Evolutionary conservation across 2,888 invertebrate species (phyloP), one percentile per base, ranked within the genome.

Genomic region (Furcula furcula): DNA sequence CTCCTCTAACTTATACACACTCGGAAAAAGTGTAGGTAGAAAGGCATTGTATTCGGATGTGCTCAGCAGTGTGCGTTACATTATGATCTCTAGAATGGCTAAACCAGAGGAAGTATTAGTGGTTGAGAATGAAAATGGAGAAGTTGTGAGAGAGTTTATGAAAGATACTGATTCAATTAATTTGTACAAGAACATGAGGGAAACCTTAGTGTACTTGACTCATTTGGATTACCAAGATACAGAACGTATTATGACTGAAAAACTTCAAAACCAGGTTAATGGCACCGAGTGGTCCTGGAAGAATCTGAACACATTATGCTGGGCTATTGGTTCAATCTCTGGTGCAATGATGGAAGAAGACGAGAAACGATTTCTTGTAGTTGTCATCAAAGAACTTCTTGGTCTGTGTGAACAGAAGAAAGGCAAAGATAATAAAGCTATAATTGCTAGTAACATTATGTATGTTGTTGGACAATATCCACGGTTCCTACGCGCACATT

Each of bases 401-500:
- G 99, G 98, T 0, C 89, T 99, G 31, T 99, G 99, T 84, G 98
- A 98, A 76, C 99, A 99, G 82, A 99, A 99, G 79, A 95, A 99
- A 60, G 94, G 98, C 31, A 99, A 99, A 90, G 99, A 99, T 88
- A 99, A 99, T 87, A 99, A 99, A 87, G 99, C 99, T 38, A 99
- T 99, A 55, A 98, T 99, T 68, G 99, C 99, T 9, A 98, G 98
- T 50, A 99, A 99, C 87, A 99, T 99, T 48, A 99, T 99, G 99
- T 99, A 99, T 86, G 99, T 99, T 40, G 99, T 99, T 33, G 99
- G 99, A 2, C 99, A 99, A 80, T 99, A 99, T 88, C 99, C 99
- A 26, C 90, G 99, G 40, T 99, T 99, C 88, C 90, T 99, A 44
- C 91, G 98, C 59, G 98, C 98, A n/a, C 99, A 99, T 83, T 99